Conservation (phyloP, 2,888 invertebrate species). For the Tanytarsus gracilentus region DNA sequence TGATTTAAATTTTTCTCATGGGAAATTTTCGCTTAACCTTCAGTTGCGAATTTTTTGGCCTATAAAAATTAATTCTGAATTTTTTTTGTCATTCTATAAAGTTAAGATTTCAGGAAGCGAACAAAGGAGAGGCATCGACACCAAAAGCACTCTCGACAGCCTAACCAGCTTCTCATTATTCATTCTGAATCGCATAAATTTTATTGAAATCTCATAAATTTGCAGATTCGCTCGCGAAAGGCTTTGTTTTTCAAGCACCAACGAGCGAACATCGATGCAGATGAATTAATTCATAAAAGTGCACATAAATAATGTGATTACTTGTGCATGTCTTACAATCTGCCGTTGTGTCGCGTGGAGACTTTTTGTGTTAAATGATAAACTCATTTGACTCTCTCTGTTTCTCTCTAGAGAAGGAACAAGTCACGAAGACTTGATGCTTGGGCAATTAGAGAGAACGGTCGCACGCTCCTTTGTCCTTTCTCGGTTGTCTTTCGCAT, state of each 20-base stretch:
- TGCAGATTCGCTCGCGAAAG: conserved; percentile 5
- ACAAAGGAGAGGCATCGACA: not conserved
- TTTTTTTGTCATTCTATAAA: no score
- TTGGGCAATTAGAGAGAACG: not conserved
- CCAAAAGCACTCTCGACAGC: not conserved
- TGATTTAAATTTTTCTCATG: no score
- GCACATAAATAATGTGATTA: conserved; percentile 28
- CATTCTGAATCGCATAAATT: conserved; percentile 7
- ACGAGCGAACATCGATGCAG: not conserved
- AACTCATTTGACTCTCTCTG: no score
- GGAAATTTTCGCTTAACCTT: no score
- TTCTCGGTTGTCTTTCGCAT: no score
- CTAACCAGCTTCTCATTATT: not conserved
- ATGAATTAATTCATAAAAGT: conserved; percentile 23
- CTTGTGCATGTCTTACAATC: not conserved
- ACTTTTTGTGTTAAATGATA: no score
- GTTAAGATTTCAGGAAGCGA: not conserved
- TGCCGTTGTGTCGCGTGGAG: conserved; percentile 9
- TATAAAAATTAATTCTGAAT: no score
- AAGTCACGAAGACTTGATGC: not conserved
- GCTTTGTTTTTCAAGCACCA: not conserved
- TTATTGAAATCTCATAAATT: conserved; percentile 12
- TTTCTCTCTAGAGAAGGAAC: no score
- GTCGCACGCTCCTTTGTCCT: not conserved
- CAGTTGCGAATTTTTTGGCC: no score